Percentiles rank a stretch among this genome's conserved stretches.
phyloP scores from a whole-genome alignment of 2,888 invertebrate genomes.

The Baccha elongata region DNA sequence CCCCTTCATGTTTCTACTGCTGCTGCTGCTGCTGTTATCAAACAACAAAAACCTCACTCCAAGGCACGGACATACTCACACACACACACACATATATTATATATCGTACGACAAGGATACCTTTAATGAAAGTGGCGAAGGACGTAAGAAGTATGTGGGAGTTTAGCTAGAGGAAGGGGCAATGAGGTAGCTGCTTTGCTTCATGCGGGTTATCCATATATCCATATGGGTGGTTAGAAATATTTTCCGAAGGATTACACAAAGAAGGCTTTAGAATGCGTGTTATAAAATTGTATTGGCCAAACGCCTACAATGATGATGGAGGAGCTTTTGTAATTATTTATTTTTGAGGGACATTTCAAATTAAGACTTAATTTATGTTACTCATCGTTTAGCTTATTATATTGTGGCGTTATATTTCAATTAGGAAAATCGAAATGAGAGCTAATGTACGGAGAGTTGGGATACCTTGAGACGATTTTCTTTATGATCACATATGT shows the following conservation, averaged over 20 bases:
- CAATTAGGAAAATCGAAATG: too few species aligned
- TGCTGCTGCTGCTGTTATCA: constrained; percentile 24
- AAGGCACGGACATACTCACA: constrained; percentile 4
- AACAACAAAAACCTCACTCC: constrained; percentile 44
- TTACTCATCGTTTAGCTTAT: too few species aligned
- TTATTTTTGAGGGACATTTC: background rate
- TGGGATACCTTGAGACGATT: too few species aligned
- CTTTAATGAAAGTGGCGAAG: constrained; percentile 60
- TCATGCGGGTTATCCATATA: constrained; percentile 21
- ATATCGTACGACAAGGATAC: constrained; percentile 53
- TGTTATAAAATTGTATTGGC: constrained; percentile 43
- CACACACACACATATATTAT: constrained; percentile 13
- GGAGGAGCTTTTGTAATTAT: constrained; percentile 25
- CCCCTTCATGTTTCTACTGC: constrained; percentile 15
- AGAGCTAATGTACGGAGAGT: too few species aligned
- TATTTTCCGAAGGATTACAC: constrained; percentile 56
- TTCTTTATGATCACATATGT: too few species aligned
- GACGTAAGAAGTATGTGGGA: constrained; percentile 34
- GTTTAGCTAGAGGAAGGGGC: background rate
- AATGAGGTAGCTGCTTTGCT: constrained; percentile 10
- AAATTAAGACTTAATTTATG: constrained; percentile 15
- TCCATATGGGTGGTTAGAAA: constrained; percentile 47
- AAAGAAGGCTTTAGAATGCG: constrained; percentile 22
- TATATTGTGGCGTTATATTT: too few species aligned
- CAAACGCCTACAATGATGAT: constrained; percentile 41